phyloP scores from a whole-genome alignment of 1,140 invertebrate species.

The Caenorhabditis remanei region DNA sequence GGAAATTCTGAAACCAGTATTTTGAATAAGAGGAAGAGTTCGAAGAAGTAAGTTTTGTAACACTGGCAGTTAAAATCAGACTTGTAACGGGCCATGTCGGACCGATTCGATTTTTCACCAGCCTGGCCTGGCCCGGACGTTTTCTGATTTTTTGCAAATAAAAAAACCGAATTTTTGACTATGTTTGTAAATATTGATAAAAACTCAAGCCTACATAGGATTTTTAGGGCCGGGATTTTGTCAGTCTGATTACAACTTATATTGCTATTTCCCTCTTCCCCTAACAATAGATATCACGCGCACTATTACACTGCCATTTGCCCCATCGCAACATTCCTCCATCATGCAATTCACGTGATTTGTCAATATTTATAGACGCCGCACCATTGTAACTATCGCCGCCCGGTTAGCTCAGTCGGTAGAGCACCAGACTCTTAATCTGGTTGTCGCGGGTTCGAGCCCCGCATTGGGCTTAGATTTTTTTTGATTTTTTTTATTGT shows the following conservation, averaged over 20 bases:
- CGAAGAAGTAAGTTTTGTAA: not conserved
- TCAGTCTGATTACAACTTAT: no score
- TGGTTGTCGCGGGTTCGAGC: slow-evolving; percentile 77
- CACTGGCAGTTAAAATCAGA: no score
- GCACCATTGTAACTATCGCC: not conserved
- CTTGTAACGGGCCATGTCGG: no score
- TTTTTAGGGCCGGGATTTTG: no score
- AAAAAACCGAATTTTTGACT: no score
- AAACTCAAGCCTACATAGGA: no score
- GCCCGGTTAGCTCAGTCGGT: slow-evolving; percentile 78
- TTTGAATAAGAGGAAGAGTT: slow-evolving; percentile 11
- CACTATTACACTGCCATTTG: not conserved
- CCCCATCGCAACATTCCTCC: not conserved
- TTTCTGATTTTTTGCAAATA: no score
- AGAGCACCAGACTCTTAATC: slow-evolving; percentile 78
- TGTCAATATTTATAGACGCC: not conserved
- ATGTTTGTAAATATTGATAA: no score
- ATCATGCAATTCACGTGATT: not conserved
- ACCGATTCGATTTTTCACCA: no score
- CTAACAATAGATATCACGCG: not conserved
- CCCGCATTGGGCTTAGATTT: slow-evolving; percentile 73
- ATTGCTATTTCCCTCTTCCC: no score
- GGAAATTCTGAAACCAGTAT: not conserved
- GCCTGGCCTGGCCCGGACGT: no score
- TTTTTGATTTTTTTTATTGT: not conserved